Percentiles rank a stretch among this genome's conserved stretches.
Evolutionary conservation across 2,113 vertebrate species (phyloP).

Genomic region (Acrocephalus arundinaceus): DNA sequence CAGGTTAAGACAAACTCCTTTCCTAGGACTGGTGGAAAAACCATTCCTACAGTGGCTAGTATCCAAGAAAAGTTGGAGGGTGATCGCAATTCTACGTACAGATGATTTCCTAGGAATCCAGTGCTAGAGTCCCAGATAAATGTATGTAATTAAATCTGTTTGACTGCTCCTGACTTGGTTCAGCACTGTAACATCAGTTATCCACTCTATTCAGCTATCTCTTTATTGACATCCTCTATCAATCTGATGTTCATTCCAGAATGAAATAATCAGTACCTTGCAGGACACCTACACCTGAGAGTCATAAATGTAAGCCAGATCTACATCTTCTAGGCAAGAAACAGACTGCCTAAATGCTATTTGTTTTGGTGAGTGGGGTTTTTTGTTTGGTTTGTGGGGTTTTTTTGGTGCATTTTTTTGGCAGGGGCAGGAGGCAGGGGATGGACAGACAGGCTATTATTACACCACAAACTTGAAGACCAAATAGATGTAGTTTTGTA

Average conservation of each 20-base stretch:
- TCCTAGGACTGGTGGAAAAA: neutral
- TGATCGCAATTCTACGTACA: neutral
- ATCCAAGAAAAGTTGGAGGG: neutral
- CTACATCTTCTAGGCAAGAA: neutral
- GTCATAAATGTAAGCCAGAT: neutral
- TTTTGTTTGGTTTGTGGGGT: neutral
- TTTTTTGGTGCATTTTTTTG: neutral
- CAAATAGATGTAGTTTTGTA: neutral
- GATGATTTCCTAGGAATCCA: neutral
- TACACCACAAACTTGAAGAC: neutral
- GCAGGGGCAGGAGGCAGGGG: accelerated
- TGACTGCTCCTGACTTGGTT: neutral
- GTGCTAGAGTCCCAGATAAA: neutral
- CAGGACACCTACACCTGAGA: neutral
- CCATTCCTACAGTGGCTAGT: neutral
- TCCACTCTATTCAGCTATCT: neutral
- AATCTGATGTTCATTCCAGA: neutral
- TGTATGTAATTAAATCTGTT: neutral
- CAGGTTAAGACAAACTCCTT: neutral
- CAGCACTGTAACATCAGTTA: neutral
- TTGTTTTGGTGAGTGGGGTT: neutral
- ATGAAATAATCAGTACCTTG: neutral
- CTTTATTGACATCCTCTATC: neutral
- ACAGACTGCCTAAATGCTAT: neutral
- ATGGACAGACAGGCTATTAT: neutral